phyloP scores from a whole-genome alignment of 2,888 invertebrate species.

The Sisyra terminalis region DNA sequence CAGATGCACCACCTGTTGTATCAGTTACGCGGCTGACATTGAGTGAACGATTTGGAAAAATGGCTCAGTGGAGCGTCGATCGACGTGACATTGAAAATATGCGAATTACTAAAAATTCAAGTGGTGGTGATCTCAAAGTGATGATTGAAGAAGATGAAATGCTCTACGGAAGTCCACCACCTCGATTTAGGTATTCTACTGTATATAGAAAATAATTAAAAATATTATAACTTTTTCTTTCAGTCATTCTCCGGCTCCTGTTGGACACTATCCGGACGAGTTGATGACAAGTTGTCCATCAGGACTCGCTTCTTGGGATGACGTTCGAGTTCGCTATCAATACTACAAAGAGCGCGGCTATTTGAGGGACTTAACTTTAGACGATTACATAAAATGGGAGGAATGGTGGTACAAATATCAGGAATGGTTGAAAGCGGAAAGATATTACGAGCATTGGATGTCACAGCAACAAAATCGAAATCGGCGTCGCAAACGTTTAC shows the following conservation, averaged over 20 bases:
- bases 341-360: conserved; percentile 82
- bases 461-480: conserved; percentile 28
- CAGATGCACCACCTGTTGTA: conserved; percentile 40
- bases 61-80: conserved; percentile 83
- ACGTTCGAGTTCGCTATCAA: conserved; percentile 72
- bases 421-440: conserved; percentile 75
- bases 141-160: conserved; percentile 48
- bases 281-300: conserved; percentile 54
- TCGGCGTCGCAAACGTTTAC: conserved; percentile 21
- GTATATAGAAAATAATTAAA: not conserved
- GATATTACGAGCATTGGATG: conserved; percentile 58
- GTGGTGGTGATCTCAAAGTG: conserved; percentile 57
- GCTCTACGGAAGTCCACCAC: conserved; percentile 34
- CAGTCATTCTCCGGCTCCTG: conserved; percentile 46
- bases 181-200: conserved; percentile 27
- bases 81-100: conserved; percentile 74
- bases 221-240: conserved; percentile 4
- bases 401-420: conserved; percentile 92
- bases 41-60: conserved; percentile 79
- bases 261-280: conserved; percentile 67
- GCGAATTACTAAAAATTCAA: conserved; percentile 65
- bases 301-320: conserved; percentile 71
- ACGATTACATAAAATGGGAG: conserved; percentile 85
- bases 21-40: conserved; percentile 49
- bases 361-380: conserved; percentile 54